phyloP scores from a whole-genome alignment of 37 sponge, comb jelly and placozoan species.

The Crambe crambe region DNA sequence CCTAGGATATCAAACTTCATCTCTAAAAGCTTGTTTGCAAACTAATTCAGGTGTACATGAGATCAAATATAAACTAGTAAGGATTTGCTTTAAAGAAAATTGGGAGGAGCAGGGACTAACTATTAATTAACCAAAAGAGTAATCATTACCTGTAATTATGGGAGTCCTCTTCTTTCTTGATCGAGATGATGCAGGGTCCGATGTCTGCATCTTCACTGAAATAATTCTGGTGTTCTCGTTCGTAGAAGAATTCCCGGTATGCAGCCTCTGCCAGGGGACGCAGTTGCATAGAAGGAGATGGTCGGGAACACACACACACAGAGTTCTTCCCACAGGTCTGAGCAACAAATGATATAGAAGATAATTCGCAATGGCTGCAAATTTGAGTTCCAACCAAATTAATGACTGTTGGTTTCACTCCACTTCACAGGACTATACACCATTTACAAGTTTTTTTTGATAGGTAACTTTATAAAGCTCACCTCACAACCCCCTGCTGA shows the following conservation, averaged over 20 bases:
- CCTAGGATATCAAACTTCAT: too few species aligned
- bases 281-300: conserved; percentile 16
- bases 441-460: not conserved
- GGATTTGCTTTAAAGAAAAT: too few species aligned
- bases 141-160: conserved; percentile 71
- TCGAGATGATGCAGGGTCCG: conserved; percentile 81
- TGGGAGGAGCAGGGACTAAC: too few species aligned
- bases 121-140: too few species aligned
- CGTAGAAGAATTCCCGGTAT: conserved; percentile 70
- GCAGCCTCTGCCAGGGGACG: conserved; percentile 58
- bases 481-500: conserved; percentile 44
- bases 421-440: conserved; percentile 4
- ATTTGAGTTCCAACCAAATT: not conserved
- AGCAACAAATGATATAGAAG: not conserved
- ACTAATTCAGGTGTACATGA: too few species aligned
- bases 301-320: conserved; percentile 49
- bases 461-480: not conserved
- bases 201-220: conserved; percentile 85
- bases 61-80: too few species aligned
- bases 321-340: conserved; percentile 38
- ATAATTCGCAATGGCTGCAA: too few species aligned
- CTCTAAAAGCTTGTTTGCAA: too few species aligned
- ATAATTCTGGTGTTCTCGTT: conserved; percentile 83
- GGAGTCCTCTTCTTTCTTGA: conserved; percentile 75
- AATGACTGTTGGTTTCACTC: too few species aligned